Conservation (phyloP, 2,113 vertebrate species). For the Cromileptes altivelis region DNA sequence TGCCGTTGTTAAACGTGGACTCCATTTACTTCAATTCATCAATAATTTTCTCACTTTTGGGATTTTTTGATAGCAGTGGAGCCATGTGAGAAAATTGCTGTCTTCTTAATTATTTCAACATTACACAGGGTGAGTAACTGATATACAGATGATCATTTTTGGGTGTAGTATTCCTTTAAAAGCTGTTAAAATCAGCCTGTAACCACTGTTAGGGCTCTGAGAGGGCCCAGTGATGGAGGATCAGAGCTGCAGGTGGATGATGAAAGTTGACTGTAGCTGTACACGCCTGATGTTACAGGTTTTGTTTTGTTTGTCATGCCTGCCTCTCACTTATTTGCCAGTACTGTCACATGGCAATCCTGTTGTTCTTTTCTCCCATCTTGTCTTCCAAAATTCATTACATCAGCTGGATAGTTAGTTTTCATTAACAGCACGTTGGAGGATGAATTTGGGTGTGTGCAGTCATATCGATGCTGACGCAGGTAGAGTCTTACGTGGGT, state of each 20-base stretch:
- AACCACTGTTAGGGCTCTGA: not conserved
- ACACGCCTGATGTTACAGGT: not conserved
- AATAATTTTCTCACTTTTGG: no score
- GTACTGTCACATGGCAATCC: not conserved
- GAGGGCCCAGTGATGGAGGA: not conserved
- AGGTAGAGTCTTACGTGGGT: conserved; percentile 16
- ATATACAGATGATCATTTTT: no score
- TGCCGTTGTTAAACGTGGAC: no score
- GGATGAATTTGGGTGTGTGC: conserved; percentile 1
- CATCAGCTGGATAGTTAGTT: not conserved
- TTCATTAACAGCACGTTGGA: not conserved
- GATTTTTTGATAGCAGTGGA: no score
- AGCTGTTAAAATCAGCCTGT: not conserved
- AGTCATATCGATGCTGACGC: not conserved
- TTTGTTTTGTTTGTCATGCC: not conserved
- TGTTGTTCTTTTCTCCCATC: not conserved
- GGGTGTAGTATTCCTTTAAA: no score
- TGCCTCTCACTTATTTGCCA: not conserved
- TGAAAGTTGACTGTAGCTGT: not conserved
- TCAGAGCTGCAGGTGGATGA: not conserved
- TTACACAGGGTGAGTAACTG: no score
- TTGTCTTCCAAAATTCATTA: not conserved
- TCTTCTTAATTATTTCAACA: no score
- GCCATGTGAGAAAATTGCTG: no score
- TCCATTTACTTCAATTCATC: no score